These are phyloP conservation scores for Danaus melanippus DNA, from an alignment of 1,140 invertebrate species.

Conservation along the genomic window DNA sequence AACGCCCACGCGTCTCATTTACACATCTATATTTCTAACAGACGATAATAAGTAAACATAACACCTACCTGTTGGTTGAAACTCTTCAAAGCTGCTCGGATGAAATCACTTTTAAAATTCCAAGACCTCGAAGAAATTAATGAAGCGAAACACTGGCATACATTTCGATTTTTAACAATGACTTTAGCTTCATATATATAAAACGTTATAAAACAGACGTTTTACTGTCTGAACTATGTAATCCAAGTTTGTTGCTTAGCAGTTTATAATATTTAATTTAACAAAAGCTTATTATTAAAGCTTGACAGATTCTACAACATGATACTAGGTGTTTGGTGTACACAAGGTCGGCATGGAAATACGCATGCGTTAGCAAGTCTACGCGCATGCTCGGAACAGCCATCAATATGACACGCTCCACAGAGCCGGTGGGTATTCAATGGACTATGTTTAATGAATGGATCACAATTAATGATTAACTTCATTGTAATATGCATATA, in stretches of 20 bases:
- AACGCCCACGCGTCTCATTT: conserved; percentile 42
- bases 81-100: conserved; percentile 18
- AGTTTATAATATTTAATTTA: conserved; percentile 11
- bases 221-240: conserved; percentile 3
- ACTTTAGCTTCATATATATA: too few relatives aligned
- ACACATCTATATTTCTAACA: conserved; percentile 27
- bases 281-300: conserved; percentile 42
- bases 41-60: conserved; percentile 31
- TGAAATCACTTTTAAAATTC: conserved; percentile 10
- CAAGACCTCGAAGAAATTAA: conserved; percentile 13
- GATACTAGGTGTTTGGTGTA: conserved; percentile 15
- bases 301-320: conserved; percentile 43
- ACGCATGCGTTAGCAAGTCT: conserved; percentile 37
- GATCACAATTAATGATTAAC: too few relatives aligned
- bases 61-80: conserved; percentile 54
- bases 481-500: conserved; percentile 4
- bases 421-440: conserved; percentile 38
- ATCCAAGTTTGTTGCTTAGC: not conserved
- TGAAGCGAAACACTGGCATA: conserved; percentile 4
- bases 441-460: conserved; percentile 28
- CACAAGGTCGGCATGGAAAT: conserved; percentile 10
- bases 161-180: too few relatives aligned
- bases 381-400: conserved; percentile 41
- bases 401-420: conserved; percentile 52
- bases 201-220: not conserved